A percentile compares a stretch with the other conserved stretches of the same genome.
phyloP scores from a whole-genome alignment of 2,888 invertebrate species.

The Cheilosia variabilis region DNA sequence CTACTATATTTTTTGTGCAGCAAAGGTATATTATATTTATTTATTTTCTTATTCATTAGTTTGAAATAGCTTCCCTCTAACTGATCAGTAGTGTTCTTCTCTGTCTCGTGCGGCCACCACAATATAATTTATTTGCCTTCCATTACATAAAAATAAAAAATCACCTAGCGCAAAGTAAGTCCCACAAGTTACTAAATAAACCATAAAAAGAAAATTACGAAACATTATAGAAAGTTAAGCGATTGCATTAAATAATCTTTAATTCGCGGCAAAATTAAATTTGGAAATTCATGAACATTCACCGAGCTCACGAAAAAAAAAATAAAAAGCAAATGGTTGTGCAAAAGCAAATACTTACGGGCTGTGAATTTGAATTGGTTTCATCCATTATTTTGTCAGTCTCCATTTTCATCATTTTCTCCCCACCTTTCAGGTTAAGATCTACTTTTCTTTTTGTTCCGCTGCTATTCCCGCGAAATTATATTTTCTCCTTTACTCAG shows the following conservation, averaged over 20 bases:
- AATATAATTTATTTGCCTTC: background rate
- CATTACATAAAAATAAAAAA: slow-evolving; percentile 42
- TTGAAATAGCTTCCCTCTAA: background rate
- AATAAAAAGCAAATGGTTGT: slow-evolving; percentile 35
- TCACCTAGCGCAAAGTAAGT: background rate
- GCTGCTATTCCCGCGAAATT: slow-evolving; percentile 31
- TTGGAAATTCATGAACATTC: slow-evolving; percentile 24
- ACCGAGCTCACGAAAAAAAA: slow-evolving; percentile 6
- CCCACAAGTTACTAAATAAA: background rate
- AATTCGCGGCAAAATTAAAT: slow-evolving; percentile 18
- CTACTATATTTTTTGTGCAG: too few relatives aligned
- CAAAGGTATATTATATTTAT: background rate
- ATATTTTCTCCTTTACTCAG: slow-evolving; percentile 17
- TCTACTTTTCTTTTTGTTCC: slow-evolving; percentile 51
- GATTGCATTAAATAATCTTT: slow-evolving; percentile 8
- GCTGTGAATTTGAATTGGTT: slow-evolving; percentile 88
- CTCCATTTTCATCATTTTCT: slow-evolving; percentile 93
- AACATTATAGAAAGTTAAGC: slow-evolving; percentile 33
- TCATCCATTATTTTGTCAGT: slow-evolving; percentile 95
- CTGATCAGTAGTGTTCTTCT: slow-evolving; percentile 27
- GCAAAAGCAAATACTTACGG: slow-evolving; percentile 81
- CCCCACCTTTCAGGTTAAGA: slow-evolving; percentile 66
- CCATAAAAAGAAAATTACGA: slow-evolving; percentile 23
- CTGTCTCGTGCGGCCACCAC: slow-evolving; percentile 18
- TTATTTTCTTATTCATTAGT: background rate